These are phyloP conservation scores for Columba livia DNA, from an alignment of 2,113 vertebrate genomes.

Conservation along the genomic window DNA sequence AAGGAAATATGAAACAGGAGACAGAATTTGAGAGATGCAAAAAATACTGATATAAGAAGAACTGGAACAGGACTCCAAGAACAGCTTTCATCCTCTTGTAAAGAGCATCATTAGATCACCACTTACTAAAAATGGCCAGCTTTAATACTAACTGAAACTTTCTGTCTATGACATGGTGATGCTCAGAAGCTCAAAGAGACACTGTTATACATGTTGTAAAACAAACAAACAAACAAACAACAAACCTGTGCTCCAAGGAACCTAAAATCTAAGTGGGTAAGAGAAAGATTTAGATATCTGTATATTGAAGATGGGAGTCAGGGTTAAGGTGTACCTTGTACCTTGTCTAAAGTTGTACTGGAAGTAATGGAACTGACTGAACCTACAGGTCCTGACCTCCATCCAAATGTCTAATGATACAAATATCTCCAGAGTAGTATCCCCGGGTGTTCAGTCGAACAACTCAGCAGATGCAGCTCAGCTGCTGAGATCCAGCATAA, in stretches of 20 bases:
- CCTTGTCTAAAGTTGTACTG: not conserved
- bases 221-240: not conserved
- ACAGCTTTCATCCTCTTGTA: not conserved
- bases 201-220: not conserved
- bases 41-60: not conserved
- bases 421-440: not conserved
- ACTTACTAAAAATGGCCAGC: not conserved
- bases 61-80: not conserved
- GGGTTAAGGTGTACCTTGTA: not conserved
- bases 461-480: not conserved
- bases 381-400: not conserved
- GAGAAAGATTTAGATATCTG: not conserved
- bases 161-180: not conserved
- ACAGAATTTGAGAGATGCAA: not conserved
- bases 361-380: not conserved
- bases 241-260: not conserved
- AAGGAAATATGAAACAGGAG: not conserved
- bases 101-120: not conserved
- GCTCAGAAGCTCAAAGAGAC: not conserved
- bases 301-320: not conserved
- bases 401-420: not conserved
- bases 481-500: not conserved
- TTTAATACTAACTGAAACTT: not conserved
- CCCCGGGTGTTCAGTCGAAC: not conserved
- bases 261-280: not conserved